These are phyloP conservation scores for Nasonia oneida DNA, from an alignment of 2,888 invertebrate species.

Conservation along the genomic window DNA sequence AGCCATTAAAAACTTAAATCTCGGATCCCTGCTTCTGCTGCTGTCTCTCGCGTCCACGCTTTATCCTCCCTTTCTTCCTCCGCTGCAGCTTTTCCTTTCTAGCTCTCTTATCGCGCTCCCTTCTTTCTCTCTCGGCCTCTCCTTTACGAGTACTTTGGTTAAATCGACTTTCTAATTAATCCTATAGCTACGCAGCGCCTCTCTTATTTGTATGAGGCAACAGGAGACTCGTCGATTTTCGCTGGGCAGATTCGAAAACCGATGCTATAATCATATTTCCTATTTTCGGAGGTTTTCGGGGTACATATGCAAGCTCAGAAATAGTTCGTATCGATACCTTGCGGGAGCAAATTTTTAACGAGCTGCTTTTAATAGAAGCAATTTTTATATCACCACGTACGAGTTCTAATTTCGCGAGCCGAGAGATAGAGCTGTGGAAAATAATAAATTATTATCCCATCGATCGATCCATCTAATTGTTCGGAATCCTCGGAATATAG, in stretches of 20 bases:
- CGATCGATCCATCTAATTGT: too few relatives aligned
- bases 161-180: constrained; percentile 62
- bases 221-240: constrained; percentile 49
- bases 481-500: too few relatives aligned
- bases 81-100: background rate
- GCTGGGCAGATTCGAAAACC: background rate
- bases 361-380: too few relatives aligned
- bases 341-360: too few relatives aligned
- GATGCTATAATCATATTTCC: too few relatives aligned
- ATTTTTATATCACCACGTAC: too few relatives aligned
- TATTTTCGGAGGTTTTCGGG: too few relatives aligned
- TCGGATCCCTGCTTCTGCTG: constrained; percentile 48
- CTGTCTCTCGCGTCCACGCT: constrained; percentile 5
- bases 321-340: too few relatives aligned
- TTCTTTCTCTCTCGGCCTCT: constrained; percentile 14
- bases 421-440: too few relatives aligned
- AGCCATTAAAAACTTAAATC: constrained; percentile 66
- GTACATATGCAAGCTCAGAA: too few relatives aligned
- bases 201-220: background rate
- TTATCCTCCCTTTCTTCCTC: background rate
- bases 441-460: too few relatives aligned
- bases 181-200: background rate
- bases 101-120: constrained; percentile 30
- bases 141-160: constrained; percentile 53
- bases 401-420: too few relatives aligned